Evolutionary conservation across 2,797 vertebrate genomes (phyloP).

Genomic region (Anableps anableps): DNA sequence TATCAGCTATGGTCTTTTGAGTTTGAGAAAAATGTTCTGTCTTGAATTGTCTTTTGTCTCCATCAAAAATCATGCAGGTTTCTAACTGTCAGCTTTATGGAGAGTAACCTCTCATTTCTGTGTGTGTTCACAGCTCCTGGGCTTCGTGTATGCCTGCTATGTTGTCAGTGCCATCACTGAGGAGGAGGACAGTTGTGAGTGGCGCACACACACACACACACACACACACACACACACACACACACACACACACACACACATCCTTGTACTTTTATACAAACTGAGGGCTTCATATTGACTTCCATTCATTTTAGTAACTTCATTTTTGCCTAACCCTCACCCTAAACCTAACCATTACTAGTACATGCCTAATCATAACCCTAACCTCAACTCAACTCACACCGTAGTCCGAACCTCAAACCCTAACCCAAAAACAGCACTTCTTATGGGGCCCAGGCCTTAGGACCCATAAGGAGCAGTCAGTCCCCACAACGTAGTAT

Average conservation of each 20-base stretch:
- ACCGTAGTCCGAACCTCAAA: too few relatives aligned
- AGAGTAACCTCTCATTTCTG: conserved; percentile 52
- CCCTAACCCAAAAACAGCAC: too few relatives aligned
- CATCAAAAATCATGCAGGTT: conserved; percentile 24
- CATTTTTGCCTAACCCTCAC: too few relatives aligned
- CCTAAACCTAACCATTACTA: too few relatives aligned
- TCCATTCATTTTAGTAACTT: too few relatives aligned
- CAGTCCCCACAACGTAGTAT: too few relatives aligned
- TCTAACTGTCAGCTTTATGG: conserved; percentile 15
- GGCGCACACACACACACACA: conserved; percentile 39
- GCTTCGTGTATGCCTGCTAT: conserved; percentile 90
- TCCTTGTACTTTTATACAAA: too few relatives aligned
- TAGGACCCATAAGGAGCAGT: too few relatives aligned
- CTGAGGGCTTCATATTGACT: too few relatives aligned
- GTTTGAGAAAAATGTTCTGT: conserved; percentile 15
- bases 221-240: conserved; percentile 25
- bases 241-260: conserved; percentile 33
- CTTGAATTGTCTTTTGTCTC: conserved; percentile 12
- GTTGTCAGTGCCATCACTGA: conserved; percentile 91
- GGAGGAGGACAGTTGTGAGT: conserved; percentile 96
- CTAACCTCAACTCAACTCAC: too few relatives aligned
- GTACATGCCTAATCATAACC: too few relatives aligned
- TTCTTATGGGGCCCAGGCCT: too few relatives aligned
- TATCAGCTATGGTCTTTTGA: conserved; percentile 1
- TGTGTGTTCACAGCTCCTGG: conserved; percentile 86